Evolutionary conservation across 2,113 vertebrate genomes (phyloP).

Genomic region (Perccottus glenii): DNA sequence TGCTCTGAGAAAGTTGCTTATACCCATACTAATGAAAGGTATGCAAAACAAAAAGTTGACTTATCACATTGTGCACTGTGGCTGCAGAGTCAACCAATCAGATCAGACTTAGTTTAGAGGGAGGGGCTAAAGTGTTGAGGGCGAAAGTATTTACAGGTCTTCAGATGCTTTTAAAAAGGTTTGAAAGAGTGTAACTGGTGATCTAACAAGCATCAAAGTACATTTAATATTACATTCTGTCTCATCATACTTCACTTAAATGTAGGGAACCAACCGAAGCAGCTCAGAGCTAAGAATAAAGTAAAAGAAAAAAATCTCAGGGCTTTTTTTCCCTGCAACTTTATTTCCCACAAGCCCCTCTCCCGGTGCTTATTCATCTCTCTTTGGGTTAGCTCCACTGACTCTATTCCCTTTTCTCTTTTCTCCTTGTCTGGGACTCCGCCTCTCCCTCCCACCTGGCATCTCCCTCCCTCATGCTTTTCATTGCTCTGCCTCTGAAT

Average conservation of each 20-base stretch:
- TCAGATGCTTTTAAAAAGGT: conserved; percentile 32
- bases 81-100: no score
- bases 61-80: no score
- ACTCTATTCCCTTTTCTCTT: conserved; percentile 10
- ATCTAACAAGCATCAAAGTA: conserved; percentile 48
- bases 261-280: conserved; percentile 52
- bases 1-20: no score
- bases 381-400: conserved; percentile 14
- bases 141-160: conserved; percentile 15
- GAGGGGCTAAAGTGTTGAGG: no score
- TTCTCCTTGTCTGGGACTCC: conserved; percentile 24
- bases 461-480: conserved; percentile 53
- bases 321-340: conserved; percentile 50
- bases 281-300: conserved; percentile 32
- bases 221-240: conserved; percentile 53
- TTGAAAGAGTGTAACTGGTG: conserved; percentile 38
- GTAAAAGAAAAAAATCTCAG: neutral
- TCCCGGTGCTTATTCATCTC: conserved; percentile 47
- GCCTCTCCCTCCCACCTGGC: conserved; percentile 58
- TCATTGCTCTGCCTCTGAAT: conserved; percentile 60
- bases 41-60: no score
- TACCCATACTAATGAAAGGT: no score
- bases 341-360: conserved; percentile 45
- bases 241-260: conserved; percentile 63
- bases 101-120: no score